Base-by-base conservation (phyloP, 2,797 vertebrate species). In the Miichthys miiuy region DNA sequence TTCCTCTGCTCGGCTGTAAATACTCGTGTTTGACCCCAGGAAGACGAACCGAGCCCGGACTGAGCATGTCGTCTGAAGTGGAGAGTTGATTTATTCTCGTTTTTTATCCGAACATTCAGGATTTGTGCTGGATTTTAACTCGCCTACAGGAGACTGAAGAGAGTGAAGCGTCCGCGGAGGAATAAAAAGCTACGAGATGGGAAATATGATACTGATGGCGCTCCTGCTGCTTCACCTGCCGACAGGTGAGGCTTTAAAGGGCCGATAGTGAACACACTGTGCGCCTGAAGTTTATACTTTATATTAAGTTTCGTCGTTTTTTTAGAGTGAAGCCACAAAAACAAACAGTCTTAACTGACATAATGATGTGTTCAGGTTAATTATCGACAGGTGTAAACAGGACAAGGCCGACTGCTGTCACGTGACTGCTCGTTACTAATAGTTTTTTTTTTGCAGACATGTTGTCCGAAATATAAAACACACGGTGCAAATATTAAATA, bases 321-420 rank as follows among this genome's bases (percentile, higher is more conserved):
- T 61, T 47, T 4, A 14, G 27, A 42, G 17, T 1, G 55, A 81
- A 67, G n/a, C 27, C 38, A 21, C 25, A 21, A n/a, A 4, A 63
- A 1, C 34, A 84, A 77, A 84, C 56, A 79, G 27, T 68, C 23
- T 66, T 73, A 77, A 77, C 11, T n/a, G 38, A 44, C 47, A 55
- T 34, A 12, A 44, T 11, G 5, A n/a, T 54, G 63, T 60, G 44
- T 11, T 0, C 30, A 67, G 41, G 92, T 95, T 93, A 94, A 95
- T 95, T 6, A 94, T 94, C 88, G 16, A 93, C 93, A 88, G 81
- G 83, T 80, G 90, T 79, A 89, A 94, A 87, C 77, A 85, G 55
- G 34, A 65, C 84, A 77, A 90, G 87, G 88, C 87, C 89, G 65
- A 64, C 18, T 5, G 6, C 0, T 2, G 79, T 93, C 92, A 94